phyloP scores from a whole-genome alignment of 2,797 vertebrate genomes.

The Euthynnus affinis region DNA sequence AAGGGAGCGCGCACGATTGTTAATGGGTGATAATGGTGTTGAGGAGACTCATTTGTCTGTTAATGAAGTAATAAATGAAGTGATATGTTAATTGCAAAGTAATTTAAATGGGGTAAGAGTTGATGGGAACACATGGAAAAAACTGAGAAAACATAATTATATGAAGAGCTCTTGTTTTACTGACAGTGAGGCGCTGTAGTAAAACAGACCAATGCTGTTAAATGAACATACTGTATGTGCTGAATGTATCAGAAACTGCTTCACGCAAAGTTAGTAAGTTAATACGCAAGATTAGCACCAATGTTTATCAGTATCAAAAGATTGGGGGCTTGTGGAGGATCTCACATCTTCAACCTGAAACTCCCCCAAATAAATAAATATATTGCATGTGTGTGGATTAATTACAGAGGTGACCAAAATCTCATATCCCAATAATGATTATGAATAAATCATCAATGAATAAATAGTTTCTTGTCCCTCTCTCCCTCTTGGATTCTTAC shows the following conservation, averaged over 20 bases:
- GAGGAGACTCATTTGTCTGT: neutral
- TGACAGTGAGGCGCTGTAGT: neutral
- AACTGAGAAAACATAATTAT: neutral
- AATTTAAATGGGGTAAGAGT: neutral
- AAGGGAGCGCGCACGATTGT: neutral
- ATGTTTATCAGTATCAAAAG: neutral
- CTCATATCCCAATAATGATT: too few relatives aligned
- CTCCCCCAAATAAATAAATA: fast-evolving
- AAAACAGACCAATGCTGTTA: neutral
- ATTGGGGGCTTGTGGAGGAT: fast-evolving
- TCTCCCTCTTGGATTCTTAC: too few relatives aligned
- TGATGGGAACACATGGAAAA: neutral
- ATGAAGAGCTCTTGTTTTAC: neutral
- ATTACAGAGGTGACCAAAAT: neutral
- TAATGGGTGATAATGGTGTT: conserved; percentile 14
- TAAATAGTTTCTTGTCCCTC: too few relatives aligned
- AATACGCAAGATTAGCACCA: neutral
- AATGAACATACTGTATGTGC: neutral
- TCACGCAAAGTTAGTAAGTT: too few relatives aligned
- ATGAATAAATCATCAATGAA: too few relatives aligned
- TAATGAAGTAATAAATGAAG: conserved; percentile 28
- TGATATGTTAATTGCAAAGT: conserved; percentile 15
- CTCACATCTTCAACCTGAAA: neutral
- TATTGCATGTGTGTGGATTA: neutral
- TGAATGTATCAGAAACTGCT: neutral